Evolutionary conservation across 2,888 invertebrate genomes (phyloP).

Genomic region (Scelioninae gen. 1): DNA sequence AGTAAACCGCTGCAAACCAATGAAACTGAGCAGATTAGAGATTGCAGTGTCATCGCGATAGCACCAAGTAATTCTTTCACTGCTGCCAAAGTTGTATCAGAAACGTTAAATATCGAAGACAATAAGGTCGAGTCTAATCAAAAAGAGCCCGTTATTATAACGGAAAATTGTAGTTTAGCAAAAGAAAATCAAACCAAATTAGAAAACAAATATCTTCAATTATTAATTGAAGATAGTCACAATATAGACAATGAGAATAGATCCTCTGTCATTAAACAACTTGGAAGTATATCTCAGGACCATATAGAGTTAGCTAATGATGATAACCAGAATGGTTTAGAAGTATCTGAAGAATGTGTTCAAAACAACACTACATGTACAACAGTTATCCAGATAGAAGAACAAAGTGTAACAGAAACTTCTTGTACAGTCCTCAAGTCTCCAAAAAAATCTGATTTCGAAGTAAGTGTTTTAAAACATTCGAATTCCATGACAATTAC

Average conservation of each 20-base stretch:
- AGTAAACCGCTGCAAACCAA: slow-evolving; percentile 29
- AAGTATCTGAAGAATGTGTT: not conserved
- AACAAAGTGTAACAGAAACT: slow-evolving; percentile 15
- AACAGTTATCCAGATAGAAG: slow-evolving; percentile 31
- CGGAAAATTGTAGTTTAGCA: slow-evolving; percentile 5
- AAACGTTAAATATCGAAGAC: slow-evolving; percentile 11
- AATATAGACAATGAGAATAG: slow-evolving; percentile 51
- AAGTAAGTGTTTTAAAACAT: slow-evolving; percentile 37
- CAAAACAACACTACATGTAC: slow-evolving; percentile 3
- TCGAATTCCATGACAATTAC: slow-evolving; percentile 19
- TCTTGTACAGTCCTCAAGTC: not conserved
- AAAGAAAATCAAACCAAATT: slow-evolving; percentile 5
- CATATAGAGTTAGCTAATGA: slow-evolving; percentile 7
- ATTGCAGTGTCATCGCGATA: slow-evolving; percentile 66
- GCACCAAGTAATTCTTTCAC: slow-evolving; percentile 45
- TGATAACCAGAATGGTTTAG: slow-evolving; percentile 5
- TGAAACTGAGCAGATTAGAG: slow-evolving; percentile 60
- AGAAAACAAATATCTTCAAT: slow-evolving; percentile 12
- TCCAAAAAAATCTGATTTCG: not conserved
- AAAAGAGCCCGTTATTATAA: slow-evolving; percentile 7
- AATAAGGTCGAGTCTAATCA: slow-evolving; percentile 8
- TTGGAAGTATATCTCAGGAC: slow-evolving; percentile 43
- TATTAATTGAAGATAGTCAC: slow-evolving; percentile 18
- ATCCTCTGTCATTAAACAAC: slow-evolving; percentile 61
- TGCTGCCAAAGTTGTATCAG: not conserved